Percentiles rank a stretch among this genome's conserved stretches.
phyloP scores from a whole-genome alignment of 2,888 invertebrate species.

The Anorthoa munda region DNA sequence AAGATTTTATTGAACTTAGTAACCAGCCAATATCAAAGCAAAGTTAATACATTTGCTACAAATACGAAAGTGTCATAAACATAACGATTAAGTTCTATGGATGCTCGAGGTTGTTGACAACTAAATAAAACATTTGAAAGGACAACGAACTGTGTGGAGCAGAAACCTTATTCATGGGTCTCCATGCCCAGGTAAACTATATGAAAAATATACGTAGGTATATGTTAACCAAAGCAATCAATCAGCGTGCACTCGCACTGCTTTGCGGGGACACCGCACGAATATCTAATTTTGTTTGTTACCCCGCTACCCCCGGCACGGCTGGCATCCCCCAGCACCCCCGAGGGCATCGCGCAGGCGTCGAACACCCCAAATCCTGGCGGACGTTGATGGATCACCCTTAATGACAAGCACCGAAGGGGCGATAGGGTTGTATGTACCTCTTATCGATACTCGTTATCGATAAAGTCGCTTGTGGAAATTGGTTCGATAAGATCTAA shows the following conservation, averaged over 20 bases:
- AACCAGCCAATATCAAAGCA: constrained; percentile 11
- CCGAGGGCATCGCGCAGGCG: constrained; percentile 82
- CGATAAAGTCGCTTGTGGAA: constrained; percentile 74
- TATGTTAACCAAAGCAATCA: constrained; percentile 82
- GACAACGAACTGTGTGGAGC: constrained; percentile 21
- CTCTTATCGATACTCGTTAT: constrained; percentile 72
- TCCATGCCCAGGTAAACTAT: constrained; percentile 41
- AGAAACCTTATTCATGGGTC: constrained; percentile 37
- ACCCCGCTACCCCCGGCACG: constrained; percentile 66
- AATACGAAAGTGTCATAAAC: constrained; percentile 15
- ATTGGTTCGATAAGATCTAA: constrained; percentile 79
- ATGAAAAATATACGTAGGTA: constrained; percentile 64
- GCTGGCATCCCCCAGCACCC: constrained; percentile 60
- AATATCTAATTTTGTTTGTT: constrained; percentile 90
- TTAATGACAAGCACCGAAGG: constrained; percentile 90
- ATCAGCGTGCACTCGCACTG: constrained; percentile 86
- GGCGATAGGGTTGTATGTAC: constrained; percentile 79
- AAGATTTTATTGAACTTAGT: constrained; percentile 41
- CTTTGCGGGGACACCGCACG: constrained; percentile 89
- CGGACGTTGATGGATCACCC: constrained; percentile 91
- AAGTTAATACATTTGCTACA: constrained; percentile 8
- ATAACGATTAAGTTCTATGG: neutral
- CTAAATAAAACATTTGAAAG: constrained; percentile 12
- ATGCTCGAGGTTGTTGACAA: neutral
- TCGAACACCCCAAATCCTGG: constrained; percentile 88